Conservation (phyloP, 1,140 invertebrate species). For the Pollicipes pollicipes region DNA sequence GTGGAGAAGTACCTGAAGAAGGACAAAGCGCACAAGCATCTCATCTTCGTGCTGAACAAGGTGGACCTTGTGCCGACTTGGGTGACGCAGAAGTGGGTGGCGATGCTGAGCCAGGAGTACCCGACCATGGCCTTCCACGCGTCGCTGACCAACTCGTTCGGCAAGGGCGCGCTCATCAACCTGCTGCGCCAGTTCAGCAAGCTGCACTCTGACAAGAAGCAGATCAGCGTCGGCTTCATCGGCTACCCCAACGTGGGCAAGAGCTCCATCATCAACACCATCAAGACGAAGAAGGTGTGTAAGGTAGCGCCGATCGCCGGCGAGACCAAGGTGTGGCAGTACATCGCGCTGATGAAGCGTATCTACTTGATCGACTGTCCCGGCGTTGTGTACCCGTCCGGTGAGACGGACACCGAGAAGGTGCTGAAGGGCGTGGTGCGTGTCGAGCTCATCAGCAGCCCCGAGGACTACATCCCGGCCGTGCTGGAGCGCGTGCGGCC, state of each 20-base stretch:
- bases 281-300: conserved; percentile 40
- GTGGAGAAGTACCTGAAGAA: conserved; percentile 77
- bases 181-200: conserved; percentile 91
- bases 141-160: conserved; percentile 93
- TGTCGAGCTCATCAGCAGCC: conserved; percentile 82
- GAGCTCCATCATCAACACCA: conserved; percentile 93
- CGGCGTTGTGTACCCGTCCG: conserved; percentile 88
- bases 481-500: conserved; percentile 72
- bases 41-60: conserved; percentile 90
- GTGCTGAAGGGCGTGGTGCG: conserved; percentile 69
- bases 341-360: conserved; percentile 90
- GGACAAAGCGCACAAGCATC: conserved; percentile 84
- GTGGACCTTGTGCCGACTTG: conserved; percentile 81
- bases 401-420: conserved; percentile 70
- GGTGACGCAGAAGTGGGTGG: conserved; percentile 89
- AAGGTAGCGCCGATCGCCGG: conserved; percentile 98
- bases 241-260: conserved; percentile 99
- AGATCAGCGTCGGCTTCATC: conserved; percentile 97
- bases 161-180: conserved; percentile 94
- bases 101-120: conserved; percentile 62
- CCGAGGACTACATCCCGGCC: conserved; percentile 80
- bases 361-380: conserved; percentile 99
- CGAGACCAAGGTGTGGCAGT: conserved; percentile 99
- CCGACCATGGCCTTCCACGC: conserved; percentile 97
- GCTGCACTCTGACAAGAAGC: conserved; percentile 84